These are phyloP conservation scores for Menidia beryllina DNA, from an alignment of 2,113 vertebrate genomes.

Conservation along the genomic window DNA sequence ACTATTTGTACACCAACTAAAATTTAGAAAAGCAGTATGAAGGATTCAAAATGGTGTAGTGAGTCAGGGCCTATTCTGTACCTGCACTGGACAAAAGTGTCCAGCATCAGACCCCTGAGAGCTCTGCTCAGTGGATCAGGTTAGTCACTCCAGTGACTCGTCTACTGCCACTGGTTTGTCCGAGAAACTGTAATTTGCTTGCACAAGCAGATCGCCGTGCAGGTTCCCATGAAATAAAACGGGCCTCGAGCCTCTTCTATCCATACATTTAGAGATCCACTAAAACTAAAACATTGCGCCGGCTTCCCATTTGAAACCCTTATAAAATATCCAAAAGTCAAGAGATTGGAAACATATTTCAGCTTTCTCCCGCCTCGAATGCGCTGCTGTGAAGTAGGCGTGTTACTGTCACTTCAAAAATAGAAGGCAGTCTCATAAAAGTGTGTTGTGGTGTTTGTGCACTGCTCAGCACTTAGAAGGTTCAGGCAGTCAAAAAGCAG, in stretches of 20 bases:
- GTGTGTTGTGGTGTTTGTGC: neutral
- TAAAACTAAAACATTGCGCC: slow-evolving; percentile 49
- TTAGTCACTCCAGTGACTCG: slow-evolving; percentile 48
- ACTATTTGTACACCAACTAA: slow-evolving; percentile 4
- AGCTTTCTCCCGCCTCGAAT: slow-evolving; percentile 15
- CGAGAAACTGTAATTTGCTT: slow-evolving; percentile 67
- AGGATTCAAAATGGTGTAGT: neutral
- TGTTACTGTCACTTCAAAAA: slow-evolving; percentile 35
- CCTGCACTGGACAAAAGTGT: slow-evolving; percentile 45
- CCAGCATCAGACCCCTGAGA: slow-evolving; percentile 36
- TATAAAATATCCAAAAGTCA: slow-evolving; percentile 31
- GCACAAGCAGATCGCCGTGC: slow-evolving; percentile 55
- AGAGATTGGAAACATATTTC: slow-evolving; percentile 15
- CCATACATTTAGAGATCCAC: slow-evolving; percentile 14
- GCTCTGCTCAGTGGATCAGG: slow-evolving; percentile 53
- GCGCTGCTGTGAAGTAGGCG: slow-evolving; percentile 8
- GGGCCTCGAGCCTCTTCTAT: slow-evolving; percentile 14
- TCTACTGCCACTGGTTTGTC: slow-evolving; percentile 48
- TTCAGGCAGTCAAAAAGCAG: slow-evolving; percentile 23
- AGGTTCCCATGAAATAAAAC: slow-evolving; percentile 51
- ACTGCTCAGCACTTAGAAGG: slow-evolving; percentile 24
- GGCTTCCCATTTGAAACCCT: slow-evolving; percentile 25
- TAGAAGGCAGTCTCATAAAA: slow-evolving; percentile 35
- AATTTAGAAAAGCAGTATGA: neutral
- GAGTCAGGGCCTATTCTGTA: neutral